Base-by-base conservation (phyloP, 2,113 vertebrate genomes). In the Ceyx cyanopectus region DNA sequence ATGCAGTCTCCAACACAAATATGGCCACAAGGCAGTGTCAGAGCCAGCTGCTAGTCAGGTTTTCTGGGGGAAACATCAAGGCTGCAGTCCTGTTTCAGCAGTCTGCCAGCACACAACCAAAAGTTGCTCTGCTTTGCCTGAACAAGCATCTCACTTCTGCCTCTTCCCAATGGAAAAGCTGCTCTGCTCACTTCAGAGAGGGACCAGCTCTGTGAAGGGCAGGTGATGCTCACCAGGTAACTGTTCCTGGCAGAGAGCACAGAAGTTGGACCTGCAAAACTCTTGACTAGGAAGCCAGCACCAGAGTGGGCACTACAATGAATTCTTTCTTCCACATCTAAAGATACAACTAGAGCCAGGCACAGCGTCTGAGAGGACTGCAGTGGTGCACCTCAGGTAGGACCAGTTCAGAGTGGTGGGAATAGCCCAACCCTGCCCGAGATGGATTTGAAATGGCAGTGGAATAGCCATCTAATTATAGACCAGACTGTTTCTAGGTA, bases 1-100 rank as follows among this genome's bases (percentile, higher is more conserved):
- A 17, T 29, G 16, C 1, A 41, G 14, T 11, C 65, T 67, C 48
- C 40, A 67, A 24, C 32, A 68, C 45, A 85, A 90, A n/a, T 0
- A 4, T 0, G 7, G 20, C 22, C 57, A n/a, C 0, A 14, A 1
- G 7, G 73, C 43, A 78, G 26, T 1, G 8, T 20, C 6, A 45
- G 23, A 54, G 26, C 30, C 15, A 29, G 37, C 37, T 82, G n/a
- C 40, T 53, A 2, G 6, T 27, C 50, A 66, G 54, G 53, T 85
- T 87, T 86, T 56, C 57, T 12, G 21, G 18, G 14, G 14, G 14
- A 46, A 67, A 45, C 21, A 81, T 34, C 58, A 78, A 26, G 40
- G 27, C 57, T 85, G 10, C 24, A 30, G 30, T 13, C 17, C 29
- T 34, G 57, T 26, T 81, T 40, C 1, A 0, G 50, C 45, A 45